Conservation (phyloP, 2,113 vertebrate species). For the Mesitornis unicolor region DNA sequence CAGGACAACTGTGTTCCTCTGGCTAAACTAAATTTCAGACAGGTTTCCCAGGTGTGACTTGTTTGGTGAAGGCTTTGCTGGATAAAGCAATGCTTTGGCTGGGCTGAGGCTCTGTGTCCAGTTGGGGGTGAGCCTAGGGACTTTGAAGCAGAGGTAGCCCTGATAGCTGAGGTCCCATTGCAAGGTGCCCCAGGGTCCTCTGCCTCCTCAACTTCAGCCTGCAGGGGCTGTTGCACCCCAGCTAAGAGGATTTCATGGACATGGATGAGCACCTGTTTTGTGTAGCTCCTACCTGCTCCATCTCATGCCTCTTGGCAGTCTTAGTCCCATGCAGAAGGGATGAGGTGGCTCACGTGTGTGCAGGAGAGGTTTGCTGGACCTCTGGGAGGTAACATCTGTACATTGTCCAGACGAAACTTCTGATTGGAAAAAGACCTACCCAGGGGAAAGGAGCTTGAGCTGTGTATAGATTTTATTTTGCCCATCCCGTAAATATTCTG, state of each 20-base stretch:
- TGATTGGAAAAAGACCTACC: neutral
- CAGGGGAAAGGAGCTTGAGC: neutral
- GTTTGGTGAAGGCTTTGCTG: neutral
- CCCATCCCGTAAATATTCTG: neutral
- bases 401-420: neutral
- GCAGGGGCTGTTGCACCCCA: neutral
- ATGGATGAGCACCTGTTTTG: rapidly evolving
- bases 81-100: neutral
- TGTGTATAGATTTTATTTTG: neutral
- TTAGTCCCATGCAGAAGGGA: neutral
- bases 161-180: neutral
- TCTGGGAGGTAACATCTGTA: neutral
- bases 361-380: neutral
- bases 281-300: neutral
- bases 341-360: neutral
- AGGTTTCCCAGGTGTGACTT: neutral
- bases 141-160: neutral
- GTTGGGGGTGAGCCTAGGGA: neutral
- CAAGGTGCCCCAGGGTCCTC: neutral
- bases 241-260: neutral
- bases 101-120: neutral
- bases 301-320: neutral
- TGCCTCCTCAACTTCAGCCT: neutral
- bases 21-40: neutral
- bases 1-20: neutral